Conservation (phyloP, 1,140 invertebrate species). For the Macrobrachium nipponense region DNA sequence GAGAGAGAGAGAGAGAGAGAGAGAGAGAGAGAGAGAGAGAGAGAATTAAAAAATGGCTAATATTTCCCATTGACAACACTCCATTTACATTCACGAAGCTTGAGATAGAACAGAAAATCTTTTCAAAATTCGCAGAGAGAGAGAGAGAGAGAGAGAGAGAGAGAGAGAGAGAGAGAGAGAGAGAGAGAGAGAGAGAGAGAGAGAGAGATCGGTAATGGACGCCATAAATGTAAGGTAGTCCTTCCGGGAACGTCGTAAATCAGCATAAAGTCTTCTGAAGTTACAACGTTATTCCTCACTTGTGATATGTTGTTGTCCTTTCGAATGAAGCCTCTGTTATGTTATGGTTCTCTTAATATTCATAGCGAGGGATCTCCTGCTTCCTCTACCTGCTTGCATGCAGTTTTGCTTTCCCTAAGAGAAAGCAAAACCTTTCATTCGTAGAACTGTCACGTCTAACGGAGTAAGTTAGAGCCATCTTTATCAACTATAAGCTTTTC, state of each 20-base stretch:
- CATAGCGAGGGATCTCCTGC: no score
- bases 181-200: slow-evolving; percentile 2
- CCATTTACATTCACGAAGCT: neutral
- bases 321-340: neutral
- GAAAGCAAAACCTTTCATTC: no score
- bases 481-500: no score
- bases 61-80: no score
- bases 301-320: no score
- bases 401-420: no score
- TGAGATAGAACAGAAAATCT: neutral
- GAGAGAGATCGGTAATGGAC: neutral
- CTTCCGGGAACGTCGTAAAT: neutral
- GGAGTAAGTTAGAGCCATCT: no score
- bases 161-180: neutral
- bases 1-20: slow-evolving; percentile 2
- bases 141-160: neutral
- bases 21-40: slow-evolving; percentile 31
- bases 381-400: no score
- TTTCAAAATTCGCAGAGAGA: neutral
- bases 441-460: no score
- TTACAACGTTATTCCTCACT: neutral
- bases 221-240: neutral
- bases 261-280: neutral
- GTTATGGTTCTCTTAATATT: neutral
- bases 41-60: no score